Conservation (phyloP, 2,888 invertebrate species). For the Dynastes grantii region DNA sequence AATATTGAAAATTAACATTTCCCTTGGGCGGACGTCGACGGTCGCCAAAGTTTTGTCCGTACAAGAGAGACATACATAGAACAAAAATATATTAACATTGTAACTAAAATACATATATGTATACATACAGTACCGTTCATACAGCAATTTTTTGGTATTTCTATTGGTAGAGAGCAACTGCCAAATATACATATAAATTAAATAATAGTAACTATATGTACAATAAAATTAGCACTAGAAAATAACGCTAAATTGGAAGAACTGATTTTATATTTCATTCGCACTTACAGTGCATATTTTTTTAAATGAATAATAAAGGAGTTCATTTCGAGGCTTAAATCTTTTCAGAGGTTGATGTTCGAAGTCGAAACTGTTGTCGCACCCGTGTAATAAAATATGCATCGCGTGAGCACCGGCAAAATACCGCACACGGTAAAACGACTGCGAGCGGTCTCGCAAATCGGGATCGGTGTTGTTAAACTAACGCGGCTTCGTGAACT, state of each 20-base stretch:
- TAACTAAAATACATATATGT: too few species aligned
- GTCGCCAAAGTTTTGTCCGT: too few species aligned
- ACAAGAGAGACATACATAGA: too few species aligned
- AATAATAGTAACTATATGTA: too few species aligned
- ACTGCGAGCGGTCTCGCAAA: conserved; percentile 22
- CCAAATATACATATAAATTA: too few species aligned
- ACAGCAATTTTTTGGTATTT: too few species aligned
- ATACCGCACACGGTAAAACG: conserved; percentile 15
- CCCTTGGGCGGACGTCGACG: too few species aligned
- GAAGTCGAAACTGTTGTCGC: conserved; percentile 30
- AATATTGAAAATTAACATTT: too few species aligned
- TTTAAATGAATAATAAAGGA: conserved; percentile 38
- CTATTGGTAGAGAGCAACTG: too few species aligned
- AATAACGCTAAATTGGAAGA: not conserved
- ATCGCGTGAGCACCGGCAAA: conserved; percentile 43
- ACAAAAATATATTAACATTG: too few species aligned
- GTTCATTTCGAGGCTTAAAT: conserved; percentile 33
- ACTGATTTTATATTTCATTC: not conserved
- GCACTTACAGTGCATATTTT: not conserved
- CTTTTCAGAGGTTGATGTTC: conserved; percentile 23
- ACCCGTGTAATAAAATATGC: conserved; percentile 47
- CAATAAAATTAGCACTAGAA: not conserved
- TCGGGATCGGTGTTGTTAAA: conserved; percentile 45
- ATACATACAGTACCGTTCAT: too few species aligned
- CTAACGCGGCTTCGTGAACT: conserved; percentile 46